These are phyloP conservation scores for Horisme vitalbata DNA, from an alignment of 2,888 invertebrate species.

Conservation along the genomic window DNA sequence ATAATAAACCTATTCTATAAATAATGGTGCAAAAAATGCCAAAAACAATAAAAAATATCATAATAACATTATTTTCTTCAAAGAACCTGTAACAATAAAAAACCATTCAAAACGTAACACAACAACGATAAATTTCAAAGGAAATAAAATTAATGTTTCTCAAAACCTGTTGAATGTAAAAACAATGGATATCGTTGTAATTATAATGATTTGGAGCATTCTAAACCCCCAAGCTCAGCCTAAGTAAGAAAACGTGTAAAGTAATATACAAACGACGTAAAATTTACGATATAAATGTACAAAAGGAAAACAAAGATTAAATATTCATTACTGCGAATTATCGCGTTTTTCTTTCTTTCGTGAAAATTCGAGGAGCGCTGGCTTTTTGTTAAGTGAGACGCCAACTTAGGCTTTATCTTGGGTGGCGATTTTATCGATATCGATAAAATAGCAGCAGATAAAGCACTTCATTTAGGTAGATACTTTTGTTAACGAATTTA, in stretches of 20 bases:
- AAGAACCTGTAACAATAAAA: not conserved
- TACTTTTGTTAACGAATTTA: too few relatives aligned
- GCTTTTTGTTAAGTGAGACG: conserved; percentile 46
- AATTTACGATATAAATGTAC: conserved; percentile 59
- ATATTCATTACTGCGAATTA: conserved; percentile 74
- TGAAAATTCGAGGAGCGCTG: conserved; percentile 46
- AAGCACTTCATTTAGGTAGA: too few relatives aligned
- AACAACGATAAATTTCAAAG: not conserved
- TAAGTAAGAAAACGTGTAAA: conserved; percentile 63
- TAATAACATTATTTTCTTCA: too few relatives aligned
- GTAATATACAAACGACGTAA: conserved; percentile 64
- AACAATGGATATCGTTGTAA: conserved; percentile 9
- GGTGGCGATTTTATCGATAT: conserved; percentile 40
- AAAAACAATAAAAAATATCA: too few relatives aligned
- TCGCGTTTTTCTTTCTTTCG: conserved; percentile 56
- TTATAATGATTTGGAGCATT: conserved; percentile 24
- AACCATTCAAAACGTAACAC: not conserved
- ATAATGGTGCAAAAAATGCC: too few relatives aligned
- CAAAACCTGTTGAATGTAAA: conserved; percentile 19
- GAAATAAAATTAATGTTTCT: not conserved
- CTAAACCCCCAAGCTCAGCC: conserved; percentile 36
- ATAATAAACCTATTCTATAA: too few relatives aligned
- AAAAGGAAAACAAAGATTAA: conserved; percentile 67
- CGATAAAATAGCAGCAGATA: conserved; percentile 29
- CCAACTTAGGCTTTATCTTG: conserved; percentile 26